A percentile compares a stretch with the other conserved stretches of the same genome.
Evolutionary conservation across 2,113 vertebrate genomes (phyloP).

Genomic region (Agelaius tricolor): DNA sequence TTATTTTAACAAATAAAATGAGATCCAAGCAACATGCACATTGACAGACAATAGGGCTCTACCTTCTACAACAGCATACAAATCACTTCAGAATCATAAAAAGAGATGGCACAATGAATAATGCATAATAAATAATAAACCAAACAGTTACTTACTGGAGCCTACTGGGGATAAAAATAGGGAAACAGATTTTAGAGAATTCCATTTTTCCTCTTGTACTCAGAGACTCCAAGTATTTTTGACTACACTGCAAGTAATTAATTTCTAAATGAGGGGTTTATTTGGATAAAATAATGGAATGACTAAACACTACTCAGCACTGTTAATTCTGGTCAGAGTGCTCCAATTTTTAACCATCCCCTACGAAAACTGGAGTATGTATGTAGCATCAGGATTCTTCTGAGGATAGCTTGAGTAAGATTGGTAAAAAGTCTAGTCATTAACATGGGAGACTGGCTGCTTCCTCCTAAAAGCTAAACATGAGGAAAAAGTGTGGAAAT

Average conservation of each 20-base stretch:
- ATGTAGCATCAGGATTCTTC: not conserved
- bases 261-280: not conserved
- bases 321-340: not conserved
- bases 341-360: not conserved
- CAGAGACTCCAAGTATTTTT: not conserved
- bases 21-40: not conserved
- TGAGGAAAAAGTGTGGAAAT: not conserved
- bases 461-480: not conserved
- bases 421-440: not conserved
- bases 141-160: not conserved
- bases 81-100: conserved; percentile 37
- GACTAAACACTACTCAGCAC: not conserved
- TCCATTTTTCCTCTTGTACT: not conserved
- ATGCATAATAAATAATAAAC: conserved; percentile 22
- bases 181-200: not conserved
- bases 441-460: not conserved
- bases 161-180: not conserved
- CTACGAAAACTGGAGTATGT: not conserved
- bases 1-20: conserved; percentile 40
- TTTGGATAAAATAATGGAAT: not conserved
- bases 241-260: not conserved
- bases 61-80: not conserved
- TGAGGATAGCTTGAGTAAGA: not conserved
- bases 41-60: not conserved
- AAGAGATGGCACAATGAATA: conserved; percentile 16